Evolutionary conservation across 2,113 vertebrate genomes (phyloP).

Genomic region (Silurus glanis): DNA sequence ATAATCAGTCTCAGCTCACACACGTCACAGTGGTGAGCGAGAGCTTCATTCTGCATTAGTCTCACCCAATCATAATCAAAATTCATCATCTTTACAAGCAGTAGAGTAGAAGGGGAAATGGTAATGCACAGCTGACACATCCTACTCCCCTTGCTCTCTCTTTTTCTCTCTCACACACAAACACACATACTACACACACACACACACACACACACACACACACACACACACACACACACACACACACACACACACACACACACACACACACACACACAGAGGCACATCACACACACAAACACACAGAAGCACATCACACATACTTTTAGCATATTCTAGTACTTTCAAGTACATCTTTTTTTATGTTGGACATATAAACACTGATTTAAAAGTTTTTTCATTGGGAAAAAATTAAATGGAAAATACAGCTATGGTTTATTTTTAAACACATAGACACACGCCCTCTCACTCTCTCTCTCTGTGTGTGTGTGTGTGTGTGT

Average conservation of each 20-base stretch:
- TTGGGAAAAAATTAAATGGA: neutral
- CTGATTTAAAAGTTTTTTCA: constrained; percentile 9
- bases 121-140: constrained; percentile 26
- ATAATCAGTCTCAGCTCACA: constrained; percentile 10
- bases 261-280: no score
- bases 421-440: neutral
- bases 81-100: constrained; percentile 41
- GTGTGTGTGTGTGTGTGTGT: neutral
- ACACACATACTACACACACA: neutral
- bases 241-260: neutral
- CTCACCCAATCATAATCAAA: constrained; percentile 42
- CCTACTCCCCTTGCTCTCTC: neutral
- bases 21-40: constrained; percentile 25
- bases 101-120: constrained; percentile 1
- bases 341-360: neutral
- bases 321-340: no score
- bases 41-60: constrained; percentile 30
- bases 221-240: no score
- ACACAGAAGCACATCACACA: no score
- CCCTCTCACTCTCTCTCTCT: neutral
- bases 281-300: no score
- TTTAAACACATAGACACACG: neutral
- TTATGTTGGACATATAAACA: constrained; percentile 12
- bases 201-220: neutral
- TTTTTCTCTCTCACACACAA: neutral